A percentile compares a stretch with the other conserved stretches of the same genome.
phyloP scores from a whole-genome alignment of 2,797 vertebrate species.

The Myotis daubentonii region DNA sequence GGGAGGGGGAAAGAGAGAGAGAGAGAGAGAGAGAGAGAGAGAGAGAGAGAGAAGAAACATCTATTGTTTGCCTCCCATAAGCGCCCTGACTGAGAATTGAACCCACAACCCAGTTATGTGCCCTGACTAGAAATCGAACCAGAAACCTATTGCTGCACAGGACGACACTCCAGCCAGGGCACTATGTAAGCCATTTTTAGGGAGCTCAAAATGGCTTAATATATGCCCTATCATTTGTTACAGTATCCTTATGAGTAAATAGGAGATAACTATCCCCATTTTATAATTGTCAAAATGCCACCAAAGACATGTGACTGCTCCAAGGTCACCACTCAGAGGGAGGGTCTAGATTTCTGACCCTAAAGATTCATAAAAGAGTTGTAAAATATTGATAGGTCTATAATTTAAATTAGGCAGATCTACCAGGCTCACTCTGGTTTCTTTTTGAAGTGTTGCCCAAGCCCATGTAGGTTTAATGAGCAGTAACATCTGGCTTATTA shows the following conservation, averaged over 20 bases:
- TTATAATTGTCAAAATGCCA: neutral
- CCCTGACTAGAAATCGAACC: neutral
- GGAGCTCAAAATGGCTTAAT: neutral
- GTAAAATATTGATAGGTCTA: neutral
- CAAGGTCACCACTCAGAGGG: neutral
- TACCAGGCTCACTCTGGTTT: neutral
- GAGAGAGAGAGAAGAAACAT: neutral
- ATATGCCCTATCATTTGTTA: neutral
- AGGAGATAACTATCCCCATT: neutral
- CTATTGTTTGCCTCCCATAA: neutral
- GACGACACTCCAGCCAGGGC: neutral
- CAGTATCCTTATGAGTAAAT: neutral
- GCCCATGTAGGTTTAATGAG: neutral
- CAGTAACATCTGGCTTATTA: neutral
- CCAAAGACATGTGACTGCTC: neutral
- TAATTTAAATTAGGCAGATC: neutral
- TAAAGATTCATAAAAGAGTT: neutral
- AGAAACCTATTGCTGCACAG: neutral
- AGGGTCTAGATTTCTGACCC: neutral
- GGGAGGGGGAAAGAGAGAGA: too few species aligned
- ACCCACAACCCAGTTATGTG: neutral
- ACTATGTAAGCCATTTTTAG: neutral
- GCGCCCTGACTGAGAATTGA: neutral
- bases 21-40: too few species aligned
- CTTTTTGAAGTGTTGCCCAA: neutral